These are phyloP conservation scores for Excalfactoria chinensis DNA, from an alignment of 2,113 vertebrate genomes.

Conservation along the genomic window DNA sequence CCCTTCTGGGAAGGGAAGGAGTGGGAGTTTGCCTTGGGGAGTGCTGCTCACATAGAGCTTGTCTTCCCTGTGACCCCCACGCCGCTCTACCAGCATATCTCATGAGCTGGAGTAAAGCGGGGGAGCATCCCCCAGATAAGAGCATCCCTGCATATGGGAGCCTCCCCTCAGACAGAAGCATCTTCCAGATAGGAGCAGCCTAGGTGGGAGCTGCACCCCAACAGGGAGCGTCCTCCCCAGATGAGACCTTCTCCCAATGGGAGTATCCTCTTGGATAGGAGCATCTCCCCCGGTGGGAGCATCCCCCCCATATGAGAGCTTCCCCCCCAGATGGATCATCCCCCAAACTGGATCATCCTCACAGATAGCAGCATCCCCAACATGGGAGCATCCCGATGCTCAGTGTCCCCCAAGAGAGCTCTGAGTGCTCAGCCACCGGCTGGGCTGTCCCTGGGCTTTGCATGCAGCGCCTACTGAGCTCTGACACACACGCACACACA, in stretches of 20 bases:
- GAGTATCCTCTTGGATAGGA: too few species aligned
- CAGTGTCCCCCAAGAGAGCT: neutral
- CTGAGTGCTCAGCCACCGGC: neutral
- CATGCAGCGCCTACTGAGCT: fast-evolving
- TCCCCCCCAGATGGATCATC: neutral
- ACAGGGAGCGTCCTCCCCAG: too few species aligned
- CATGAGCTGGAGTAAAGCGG: neutral
- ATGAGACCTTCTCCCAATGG: too few species aligned
- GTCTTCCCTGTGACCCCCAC: neutral
- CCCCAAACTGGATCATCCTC: neutral
- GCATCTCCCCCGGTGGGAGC: too few species aligned
- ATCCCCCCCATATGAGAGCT: neutral
- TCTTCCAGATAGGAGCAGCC: neutral
- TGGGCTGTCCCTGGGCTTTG: neutral
- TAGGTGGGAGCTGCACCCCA: too few species aligned
- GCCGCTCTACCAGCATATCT: fast-evolving
- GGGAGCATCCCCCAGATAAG: neutral
- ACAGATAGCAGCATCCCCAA: neutral
- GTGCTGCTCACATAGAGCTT: neutral
- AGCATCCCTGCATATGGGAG: neutral
- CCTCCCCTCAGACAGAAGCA: neutral
- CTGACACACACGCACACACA: neutral
- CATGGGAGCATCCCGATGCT: neutral
- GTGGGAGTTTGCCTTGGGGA: neutral
- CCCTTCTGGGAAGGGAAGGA: neutral